Evolutionary conservation across 1,140 invertebrate species (phyloP).

Genomic region (Drosophila bipectinata): DNA sequence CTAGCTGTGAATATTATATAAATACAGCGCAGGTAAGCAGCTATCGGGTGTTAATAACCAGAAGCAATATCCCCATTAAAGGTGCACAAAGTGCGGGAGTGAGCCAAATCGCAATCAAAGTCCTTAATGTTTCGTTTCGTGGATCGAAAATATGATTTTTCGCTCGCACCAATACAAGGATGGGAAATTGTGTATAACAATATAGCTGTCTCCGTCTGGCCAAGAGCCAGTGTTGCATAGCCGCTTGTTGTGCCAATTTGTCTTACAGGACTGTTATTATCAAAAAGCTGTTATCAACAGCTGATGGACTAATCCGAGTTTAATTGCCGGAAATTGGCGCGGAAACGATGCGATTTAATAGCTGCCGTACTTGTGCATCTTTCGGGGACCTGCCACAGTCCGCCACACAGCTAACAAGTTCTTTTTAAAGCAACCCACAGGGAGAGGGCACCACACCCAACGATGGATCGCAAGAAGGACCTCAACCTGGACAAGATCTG

Average conservation of each 20-base stretch:
- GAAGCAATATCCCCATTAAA: constrained; percentile 14
- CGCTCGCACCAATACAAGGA: constrained; percentile 68
- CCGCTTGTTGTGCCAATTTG: not conserved
- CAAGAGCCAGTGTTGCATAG: constrained; percentile 13
- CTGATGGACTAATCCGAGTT: not conserved
- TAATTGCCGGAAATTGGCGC: constrained; percentile 26
- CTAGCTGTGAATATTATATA: constrained; percentile 66
- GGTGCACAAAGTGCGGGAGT: constrained; percentile 41
- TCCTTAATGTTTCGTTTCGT: constrained; percentile 46
- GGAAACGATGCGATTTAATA: not conserved
- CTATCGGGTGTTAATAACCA: not conserved
- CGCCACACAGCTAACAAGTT: not conserved
- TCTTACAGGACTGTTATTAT: not conserved
- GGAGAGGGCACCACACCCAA: constrained; percentile 7
- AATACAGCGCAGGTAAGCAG: constrained; percentile 61
- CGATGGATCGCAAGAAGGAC: constrained; percentile 80
- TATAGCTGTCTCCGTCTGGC: constrained; percentile 55
- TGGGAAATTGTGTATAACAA: constrained; percentile 71
- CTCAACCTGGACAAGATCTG: constrained; percentile 86
- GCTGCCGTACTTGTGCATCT: not conserved
- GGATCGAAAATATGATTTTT: constrained; percentile 70
- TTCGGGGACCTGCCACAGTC: not conserved
- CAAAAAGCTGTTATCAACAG: constrained; percentile 4
- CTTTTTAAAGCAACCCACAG: not conserved
- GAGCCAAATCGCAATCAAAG: constrained; percentile 30